A percentile compares a stretch with the other conserved stretches of the same genome.
These are phyloP conservation scores for Coleophora flavipennella DNA, from an alignment of 2,888 invertebrate genomes.

Conservation along the genomic window DNA sequence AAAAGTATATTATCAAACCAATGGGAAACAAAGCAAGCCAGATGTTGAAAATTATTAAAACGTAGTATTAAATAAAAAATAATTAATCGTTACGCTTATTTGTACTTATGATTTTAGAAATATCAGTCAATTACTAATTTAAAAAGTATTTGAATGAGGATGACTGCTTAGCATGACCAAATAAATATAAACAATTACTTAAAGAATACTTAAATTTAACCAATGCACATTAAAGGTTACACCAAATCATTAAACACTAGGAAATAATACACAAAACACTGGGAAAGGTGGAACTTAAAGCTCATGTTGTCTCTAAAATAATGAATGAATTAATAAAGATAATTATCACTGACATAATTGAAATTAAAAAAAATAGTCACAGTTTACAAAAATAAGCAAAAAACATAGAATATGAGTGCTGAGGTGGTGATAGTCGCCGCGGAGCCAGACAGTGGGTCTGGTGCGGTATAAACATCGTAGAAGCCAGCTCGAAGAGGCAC, in stretches of 20 bases:
- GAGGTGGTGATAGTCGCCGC: slow-evolving; percentile 39
- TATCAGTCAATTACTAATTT: slow-evolving; percentile 14
- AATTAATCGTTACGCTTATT: slow-evolving; percentile 18
- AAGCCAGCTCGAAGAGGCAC: slow-evolving; percentile 60
- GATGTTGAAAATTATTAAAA: slow-evolving; percentile 18
- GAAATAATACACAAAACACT: not conserved
- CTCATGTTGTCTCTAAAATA: slow-evolving; percentile 6
- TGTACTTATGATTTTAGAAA: slow-evolving; percentile 18
- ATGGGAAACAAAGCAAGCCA: slow-evolving; percentile 29
- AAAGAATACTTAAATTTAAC: slow-evolving; percentile 19
- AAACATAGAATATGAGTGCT: slow-evolving; percentile 40
- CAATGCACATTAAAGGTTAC: slow-evolving; percentile 5
- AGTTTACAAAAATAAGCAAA: slow-evolving; percentile 53
- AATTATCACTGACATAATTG: slow-evolving; percentile 1
- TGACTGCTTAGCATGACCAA: slow-evolving; percentile 22
- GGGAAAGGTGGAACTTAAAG: slow-evolving; percentile 2
- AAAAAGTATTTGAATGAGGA: slow-evolving; percentile 24
- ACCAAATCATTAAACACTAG: not conserved
- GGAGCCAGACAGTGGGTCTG: slow-evolving; percentile 40
- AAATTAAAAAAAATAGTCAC: slow-evolving; percentile 7
- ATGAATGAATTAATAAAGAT: not conserved
- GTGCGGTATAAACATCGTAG: slow-evolving; percentile 64
- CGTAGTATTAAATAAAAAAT: too few species aligned
- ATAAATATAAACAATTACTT: slow-evolving; percentile 23
- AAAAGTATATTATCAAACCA: slow-evolving; percentile 7